Percentiles rank a stretch among this genome's conserved stretches.
Conservation (phyloP, 2,888 invertebrate genomes). For the Carabus problematicus region DNA sequence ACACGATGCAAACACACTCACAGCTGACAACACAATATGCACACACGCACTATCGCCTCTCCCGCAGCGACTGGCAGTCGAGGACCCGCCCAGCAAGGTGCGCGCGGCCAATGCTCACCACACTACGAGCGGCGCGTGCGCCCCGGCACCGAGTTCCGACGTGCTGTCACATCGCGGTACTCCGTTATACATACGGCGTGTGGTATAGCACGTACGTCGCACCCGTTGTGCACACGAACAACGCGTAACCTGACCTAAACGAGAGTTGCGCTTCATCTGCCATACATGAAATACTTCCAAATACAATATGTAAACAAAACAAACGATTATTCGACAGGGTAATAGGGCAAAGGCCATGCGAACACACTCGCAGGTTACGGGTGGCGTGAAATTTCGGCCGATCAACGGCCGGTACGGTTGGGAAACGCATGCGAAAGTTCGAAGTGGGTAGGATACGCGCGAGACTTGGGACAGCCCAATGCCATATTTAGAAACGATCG, state of each 20-base stretch:
- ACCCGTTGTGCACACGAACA: constrained; percentile 44
- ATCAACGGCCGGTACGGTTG: constrained; percentile 3
- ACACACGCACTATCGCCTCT: constrained; percentile 24
- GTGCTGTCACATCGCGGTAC: constrained; percentile 46
- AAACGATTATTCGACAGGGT: constrained; percentile 30
- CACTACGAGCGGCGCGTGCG: constrained; percentile 52
- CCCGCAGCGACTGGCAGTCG: constrained; percentile 50
- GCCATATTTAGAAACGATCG: constrained; percentile 84
- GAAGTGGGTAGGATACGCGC: constrained; percentile 59
- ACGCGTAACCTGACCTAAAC: constrained; percentile 53
- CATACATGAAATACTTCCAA: constrained; percentile 52
- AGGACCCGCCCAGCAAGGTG: constrained; percentile 58
- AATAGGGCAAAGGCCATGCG: constrained; percentile 20
- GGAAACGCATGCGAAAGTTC: constrained; percentile 45
- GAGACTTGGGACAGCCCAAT: constrained; percentile 70
- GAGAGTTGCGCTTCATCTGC: constrained; percentile 50
- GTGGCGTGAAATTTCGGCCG: constrained; percentile 21
- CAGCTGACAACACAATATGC: constrained; percentile 56
- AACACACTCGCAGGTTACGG: neutral
- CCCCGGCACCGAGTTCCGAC: constrained; percentile 51
- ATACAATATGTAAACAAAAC: constrained; percentile 46
- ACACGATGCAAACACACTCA: constrained; percentile 54
- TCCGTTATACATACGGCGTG: constrained; percentile 1
- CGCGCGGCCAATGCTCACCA: constrained; percentile 55
- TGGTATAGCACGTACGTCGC: constrained; percentile 47